A percentile compares a stretch with the other conserved stretches of the same genome.
Conservation (phyloP, 1,140 invertebrate species). For the Paramacrobiotus metropolitanus region DNA sequence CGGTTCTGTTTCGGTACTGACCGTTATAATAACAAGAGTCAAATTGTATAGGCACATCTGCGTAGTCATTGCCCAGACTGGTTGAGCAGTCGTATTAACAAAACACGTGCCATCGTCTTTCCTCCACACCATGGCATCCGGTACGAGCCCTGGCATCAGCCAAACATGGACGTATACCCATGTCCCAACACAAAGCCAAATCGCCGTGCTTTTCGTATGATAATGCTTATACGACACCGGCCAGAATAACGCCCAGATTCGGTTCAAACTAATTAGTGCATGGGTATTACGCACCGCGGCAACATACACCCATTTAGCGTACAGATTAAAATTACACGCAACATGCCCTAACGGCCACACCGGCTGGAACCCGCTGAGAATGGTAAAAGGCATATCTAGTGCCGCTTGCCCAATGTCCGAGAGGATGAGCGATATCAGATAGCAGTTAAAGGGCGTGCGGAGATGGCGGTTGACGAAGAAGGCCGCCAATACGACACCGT, state of each 20-base stretch:
- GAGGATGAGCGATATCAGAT: not conserved
- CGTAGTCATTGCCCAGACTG: not conserved
- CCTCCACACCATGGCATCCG: not conserved
- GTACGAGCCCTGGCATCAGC: not conserved
- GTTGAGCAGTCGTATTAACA: not conserved
- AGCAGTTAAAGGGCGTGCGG: not conserved
- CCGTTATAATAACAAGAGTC: too few relatives aligned
- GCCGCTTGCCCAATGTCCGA: not conserved
- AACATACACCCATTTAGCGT: not conserved
- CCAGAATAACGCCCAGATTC: not conserved
- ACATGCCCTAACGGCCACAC: not conserved
- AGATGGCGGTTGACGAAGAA: not conserved
- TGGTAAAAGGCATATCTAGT: not conserved
- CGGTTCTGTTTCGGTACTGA: too few relatives aligned
- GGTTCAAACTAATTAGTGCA: not conserved
- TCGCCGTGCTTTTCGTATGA: not conserved
- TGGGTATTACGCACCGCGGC: not conserved
- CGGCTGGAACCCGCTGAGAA: not conserved
- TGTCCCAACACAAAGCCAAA: not conserved
- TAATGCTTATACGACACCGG: not conserved
- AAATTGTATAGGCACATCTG: conserved; percentile 1
- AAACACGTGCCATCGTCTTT: not conserved
- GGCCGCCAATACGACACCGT: not conserved
- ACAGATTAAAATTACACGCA: not conserved
- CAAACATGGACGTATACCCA: conserved; percentile 2